Base-by-base conservation (phyloP, 2,888 invertebrate genomes). In the Dasypolia templi region DNA sequence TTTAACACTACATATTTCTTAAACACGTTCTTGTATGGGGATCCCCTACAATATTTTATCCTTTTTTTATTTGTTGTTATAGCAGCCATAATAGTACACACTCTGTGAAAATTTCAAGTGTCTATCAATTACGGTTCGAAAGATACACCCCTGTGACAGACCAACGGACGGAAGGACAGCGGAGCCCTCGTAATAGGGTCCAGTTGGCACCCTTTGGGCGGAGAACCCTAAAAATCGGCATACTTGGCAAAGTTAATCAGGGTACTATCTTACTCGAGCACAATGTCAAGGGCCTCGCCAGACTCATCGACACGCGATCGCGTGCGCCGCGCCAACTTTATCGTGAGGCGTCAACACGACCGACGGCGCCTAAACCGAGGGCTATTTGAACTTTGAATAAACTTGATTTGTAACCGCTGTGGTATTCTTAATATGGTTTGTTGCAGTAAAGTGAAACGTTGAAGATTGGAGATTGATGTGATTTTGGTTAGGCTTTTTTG, bases 271-370 rank as follows among this genome's bases (percentile, higher is more conserved):
- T n/a, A 66, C 66, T 77, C 56, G 63, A 79, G 75, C 65, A 84
- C 84, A 88, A 81, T 85, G 87, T 85, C 85, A 86, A 87, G 84
- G 80, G 80, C 77, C 64, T 51, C 26, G 69, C 64, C 82, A 76
- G 64, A 55, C 26, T 56, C n/a, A 61, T 53, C 55, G 73, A 68
- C 88, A 88, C 85, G 88, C 88, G 84, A 88, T 88, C 81, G 88
- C 87, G 84, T 87, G 88, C 39, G 49, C 26, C 61, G 55, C 68
- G 74, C 76, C 77, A 82, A 85, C 68, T 84, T 85, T 81, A 85
- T 85, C 81, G 73, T 68, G 64, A 51, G 68, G 61, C 79, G 68
- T 66, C 77, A 61, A 62, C 59, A 62, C 56, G 61, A 44, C 46
- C 58, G 81, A 75, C 81, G 75, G 75, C 79, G 75, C 76, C 84